phyloP scores from a whole-genome alignment of 35 echinoderm and acorn worm genomes.

The Patiria miniata region DNA sequence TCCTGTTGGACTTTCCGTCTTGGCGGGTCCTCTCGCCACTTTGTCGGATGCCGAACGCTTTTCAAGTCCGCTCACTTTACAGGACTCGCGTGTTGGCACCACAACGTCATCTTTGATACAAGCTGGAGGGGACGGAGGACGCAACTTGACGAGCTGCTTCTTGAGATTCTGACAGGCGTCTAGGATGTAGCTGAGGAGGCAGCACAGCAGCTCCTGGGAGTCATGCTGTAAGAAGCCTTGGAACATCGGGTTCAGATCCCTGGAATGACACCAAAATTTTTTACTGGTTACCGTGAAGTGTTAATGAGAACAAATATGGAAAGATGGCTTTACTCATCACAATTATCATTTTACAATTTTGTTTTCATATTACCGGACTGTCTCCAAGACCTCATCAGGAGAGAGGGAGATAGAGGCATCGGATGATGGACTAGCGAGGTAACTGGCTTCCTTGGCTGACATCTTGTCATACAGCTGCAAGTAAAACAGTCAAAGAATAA shows the following conservation, averaged over 20 bases:
- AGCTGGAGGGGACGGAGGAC: not conserved
- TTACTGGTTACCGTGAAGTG: no score
- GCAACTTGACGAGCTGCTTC: conserved; percentile 12
- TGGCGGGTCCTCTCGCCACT: no score
- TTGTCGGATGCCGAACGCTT: no score
- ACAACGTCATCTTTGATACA: no score
- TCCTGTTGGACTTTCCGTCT: no score
- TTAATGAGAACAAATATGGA: no score
- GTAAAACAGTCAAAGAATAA: conserved; percentile 5
- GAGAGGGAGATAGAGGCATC: conserved; percentile 62
- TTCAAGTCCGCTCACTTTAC: not conserved
- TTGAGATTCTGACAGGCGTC: conserved; percentile 72
- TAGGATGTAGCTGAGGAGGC: conserved; percentile 74
- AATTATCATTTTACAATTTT: not conserved
- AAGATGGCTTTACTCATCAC: not conserved
- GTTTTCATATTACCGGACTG: conserved; percentile 68
- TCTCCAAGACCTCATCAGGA: conserved; percentile 74
- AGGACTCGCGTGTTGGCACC: not conserved
- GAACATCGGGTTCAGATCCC: conserved; percentile 97
- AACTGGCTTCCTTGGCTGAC: conserved; percentile 59
- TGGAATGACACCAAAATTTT: conserved; percentile 40
- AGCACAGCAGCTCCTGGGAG: conserved; percentile 93
- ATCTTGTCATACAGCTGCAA: conserved; percentile 71
- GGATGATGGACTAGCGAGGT: conserved; percentile 23
- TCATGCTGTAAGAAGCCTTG: conserved; percentile 97